Base-by-base conservation (phyloP, 2,888 invertebrate species). In the Vandiemenella viatica region DNA sequence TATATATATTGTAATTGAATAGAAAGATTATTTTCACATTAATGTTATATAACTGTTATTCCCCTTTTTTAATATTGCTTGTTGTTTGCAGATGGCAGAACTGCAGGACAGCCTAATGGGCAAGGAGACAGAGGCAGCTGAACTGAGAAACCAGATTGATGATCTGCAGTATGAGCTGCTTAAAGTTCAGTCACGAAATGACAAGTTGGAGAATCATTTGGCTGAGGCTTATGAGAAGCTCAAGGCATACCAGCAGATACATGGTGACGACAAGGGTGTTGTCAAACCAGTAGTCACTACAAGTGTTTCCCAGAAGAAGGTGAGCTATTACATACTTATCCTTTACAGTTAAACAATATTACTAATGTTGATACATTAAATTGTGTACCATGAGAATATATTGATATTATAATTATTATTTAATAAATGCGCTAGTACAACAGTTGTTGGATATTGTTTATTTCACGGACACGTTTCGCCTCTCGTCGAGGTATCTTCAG, bases 91-190 rank as follows among this genome's bases (percentile, higher is more conserved):
- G 67, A 84, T 89, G 67, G 83, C 90, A 20, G 90, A 90, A 62
- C 64, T 88, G 22, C 86, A 88, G 65, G 91, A 93, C 62, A 83
- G 85, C 1, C 76, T 91, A 45, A 88, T 87, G 46, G 88, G 88
- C 13, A 80, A 89, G 57, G 95, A 96, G 67, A 95, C 95, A 0
- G 87, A 93, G 69, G 87, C 83, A 53, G 96, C 93, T 0, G 96
- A 97, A 65, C 70, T 95, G 46, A 83, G 89, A 64, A 96, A 95
- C 67, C 91, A 95, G 70, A 84, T 95, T 44, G 96, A 97, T 61
- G 97, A 97, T 65, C 68, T 95, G 46, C 92, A 93, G 64, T 97
- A 92, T 61, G 92, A 92, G 63, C 66, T 90, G 43, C 77, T 85
- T 61, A 91, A 91, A 73, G 83, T 88, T 4, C 76, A 85, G 41